Evolutionary conservation across 1,140 invertebrate genomes (phyloP).

Genomic region (Galleria mellonella): DNA sequence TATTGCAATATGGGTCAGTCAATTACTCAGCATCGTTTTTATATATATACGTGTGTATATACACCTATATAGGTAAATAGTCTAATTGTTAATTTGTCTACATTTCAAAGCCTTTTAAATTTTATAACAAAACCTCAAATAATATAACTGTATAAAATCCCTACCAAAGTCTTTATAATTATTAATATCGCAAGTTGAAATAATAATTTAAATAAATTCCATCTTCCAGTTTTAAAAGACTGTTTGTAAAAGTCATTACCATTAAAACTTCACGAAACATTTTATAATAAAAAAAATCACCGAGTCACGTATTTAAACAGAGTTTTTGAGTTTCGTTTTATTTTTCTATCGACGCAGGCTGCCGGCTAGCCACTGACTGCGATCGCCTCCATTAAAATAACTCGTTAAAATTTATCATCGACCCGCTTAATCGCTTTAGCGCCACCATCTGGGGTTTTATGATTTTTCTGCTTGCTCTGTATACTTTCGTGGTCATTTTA

Average conservation of each 20-base stretch:
- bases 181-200: neutral
- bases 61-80: no score
- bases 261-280: slow-evolving; percentile 27
- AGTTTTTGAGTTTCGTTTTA: slow-evolving; percentile 61
- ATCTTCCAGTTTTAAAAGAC: slow-evolving; percentile 7
- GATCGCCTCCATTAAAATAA: slow-evolving; percentile 73
- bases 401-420: slow-evolving; percentile 74
- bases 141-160: no score
- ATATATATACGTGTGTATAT: no score
- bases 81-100: no score
- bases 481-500: slow-evolving; percentile 68
- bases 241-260: slow-evolving; percentile 21
- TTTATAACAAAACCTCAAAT: no score
- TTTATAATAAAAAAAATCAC: slow-evolving; percentile 19
- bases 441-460: slow-evolving; percentile 73
- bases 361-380: slow-evolving; percentile 64
- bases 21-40: no score
- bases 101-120: no score
- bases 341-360: slow-evolving; percentile 68
- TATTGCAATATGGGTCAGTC: no score
- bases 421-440: slow-evolving; percentile 72
- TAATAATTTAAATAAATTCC: neutral
- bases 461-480: slow-evolving; percentile 71
- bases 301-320: slow-evolving; percentile 38
- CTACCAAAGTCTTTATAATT: no score